Conservation (phyloP, 2,113 vertebrate species). For the Mormyrus lacerda region DNA sequence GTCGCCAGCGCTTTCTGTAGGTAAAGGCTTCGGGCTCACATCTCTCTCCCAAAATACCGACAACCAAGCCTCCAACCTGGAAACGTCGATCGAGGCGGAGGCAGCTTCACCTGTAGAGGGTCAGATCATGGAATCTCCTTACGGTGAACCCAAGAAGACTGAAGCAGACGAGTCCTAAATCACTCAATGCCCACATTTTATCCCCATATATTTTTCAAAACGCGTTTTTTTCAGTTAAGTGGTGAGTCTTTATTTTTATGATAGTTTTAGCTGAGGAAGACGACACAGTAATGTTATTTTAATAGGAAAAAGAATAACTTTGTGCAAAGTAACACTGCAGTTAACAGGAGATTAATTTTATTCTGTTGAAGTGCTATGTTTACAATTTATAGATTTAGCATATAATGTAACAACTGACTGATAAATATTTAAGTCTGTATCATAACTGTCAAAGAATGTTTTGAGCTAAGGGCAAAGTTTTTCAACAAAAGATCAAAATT, state of each 20-base stretch:
- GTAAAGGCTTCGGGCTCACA: conserved; percentile 42
- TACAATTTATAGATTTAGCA: conserved; percentile 13
- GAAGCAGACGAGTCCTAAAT: conserved; percentile 38
- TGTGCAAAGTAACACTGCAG: background rate
- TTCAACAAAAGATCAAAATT: background rate
- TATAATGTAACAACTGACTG: background rate
- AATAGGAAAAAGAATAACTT: background rate
- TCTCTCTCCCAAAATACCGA: conserved; percentile 40
- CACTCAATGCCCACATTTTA: background rate
- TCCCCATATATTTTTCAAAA: conserved; percentile 16
- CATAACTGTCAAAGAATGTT: conserved; percentile 5
- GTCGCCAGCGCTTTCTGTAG: conserved; percentile 43
- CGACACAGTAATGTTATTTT: background rate
- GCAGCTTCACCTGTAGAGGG: conserved; percentile 43
- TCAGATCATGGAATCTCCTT: conserved; percentile 41
- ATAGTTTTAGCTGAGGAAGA: background rate
- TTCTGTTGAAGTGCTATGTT: conserved; percentile 13
- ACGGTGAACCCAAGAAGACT: conserved; percentile 43
- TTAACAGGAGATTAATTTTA: conserved; percentile 7
- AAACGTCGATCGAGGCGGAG: conserved; percentile 41
- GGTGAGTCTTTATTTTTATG: background rate
- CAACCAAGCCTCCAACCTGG: conserved; percentile 38
- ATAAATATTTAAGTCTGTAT: background rate
- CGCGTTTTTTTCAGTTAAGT: conserved; percentile 15
- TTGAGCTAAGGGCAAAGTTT: background rate